phyloP scores from a whole-genome alignment of 2,113 vertebrate genomes.

The Cottus gobio region DNA sequence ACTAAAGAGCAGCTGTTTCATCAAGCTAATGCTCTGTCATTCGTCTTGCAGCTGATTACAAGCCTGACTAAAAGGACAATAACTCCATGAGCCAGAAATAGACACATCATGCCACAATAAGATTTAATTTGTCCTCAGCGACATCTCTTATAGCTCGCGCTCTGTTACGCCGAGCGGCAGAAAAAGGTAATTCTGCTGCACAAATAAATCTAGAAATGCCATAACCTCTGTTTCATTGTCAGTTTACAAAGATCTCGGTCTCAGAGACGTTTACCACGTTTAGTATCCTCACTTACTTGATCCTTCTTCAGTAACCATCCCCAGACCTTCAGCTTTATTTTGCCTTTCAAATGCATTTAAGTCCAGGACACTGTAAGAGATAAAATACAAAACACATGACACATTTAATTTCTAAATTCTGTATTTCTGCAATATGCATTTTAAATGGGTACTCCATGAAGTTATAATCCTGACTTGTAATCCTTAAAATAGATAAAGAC shows the following conservation, averaged over 20 bases:
- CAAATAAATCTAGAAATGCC: slow-evolving; percentile 9
- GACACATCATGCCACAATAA: not conserved
- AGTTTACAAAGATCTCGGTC: not conserved
- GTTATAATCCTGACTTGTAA: not conserved
- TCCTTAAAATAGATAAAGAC: not conserved
- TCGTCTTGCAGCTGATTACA: slow-evolving; percentile 2
- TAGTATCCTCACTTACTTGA: slow-evolving; percentile 90
- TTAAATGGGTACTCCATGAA: not conserved
- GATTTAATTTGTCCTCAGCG: not conserved
- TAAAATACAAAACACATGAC: not conserved
- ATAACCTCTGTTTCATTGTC: not conserved
- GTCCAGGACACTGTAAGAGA: slow-evolving; percentile 90
- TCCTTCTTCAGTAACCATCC: slow-evolving; percentile 99
- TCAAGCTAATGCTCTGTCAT: slow-evolving; percentile 25
- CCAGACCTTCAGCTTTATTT: slow-evolving; percentile 98
- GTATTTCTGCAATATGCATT: not conserved
- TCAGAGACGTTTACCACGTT: slow-evolving; percentile 1
- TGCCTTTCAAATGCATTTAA: slow-evolving; percentile 99
- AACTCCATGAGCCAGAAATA: slow-evolving; percentile 4
- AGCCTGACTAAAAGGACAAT: not conserved
- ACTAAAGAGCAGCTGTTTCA: slow-evolving; percentile 40
- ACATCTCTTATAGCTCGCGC: not conserved
- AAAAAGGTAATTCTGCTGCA: not conserved
- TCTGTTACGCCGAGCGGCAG: not conserved
- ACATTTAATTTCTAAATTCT: not conserved